phyloP scores from a whole-genome alignment of 2,888 invertebrate genomes.

The Hemaris fuciformis region DNA sequence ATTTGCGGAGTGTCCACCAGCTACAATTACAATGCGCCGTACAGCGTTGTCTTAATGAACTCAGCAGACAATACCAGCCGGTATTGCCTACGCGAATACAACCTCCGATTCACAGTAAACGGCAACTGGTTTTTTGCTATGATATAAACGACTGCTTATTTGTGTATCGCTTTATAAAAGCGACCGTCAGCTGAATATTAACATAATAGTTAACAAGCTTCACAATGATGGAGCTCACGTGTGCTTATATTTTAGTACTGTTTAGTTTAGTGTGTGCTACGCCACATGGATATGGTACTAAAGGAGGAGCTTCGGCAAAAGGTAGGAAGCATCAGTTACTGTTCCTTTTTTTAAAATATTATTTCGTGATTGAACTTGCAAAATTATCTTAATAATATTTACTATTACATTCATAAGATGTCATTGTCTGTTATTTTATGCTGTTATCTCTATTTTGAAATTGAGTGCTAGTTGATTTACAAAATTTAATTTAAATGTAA shows the following conservation, averaged over 20 bases:
- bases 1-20: conserved; percentile 34
- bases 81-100: conserved; percentile 60
- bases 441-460: too few species aligned
- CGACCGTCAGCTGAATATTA: conserved; percentile 53
- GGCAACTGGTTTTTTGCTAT: conserved; percentile 72
- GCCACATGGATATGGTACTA: conserved; percentile 69
- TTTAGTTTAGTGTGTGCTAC: conserved; percentile 53
- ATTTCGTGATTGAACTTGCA: too few species aligned
- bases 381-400: too few species aligned
- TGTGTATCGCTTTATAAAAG: conserved; percentile 77
- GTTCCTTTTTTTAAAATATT: background rate
- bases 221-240: conserved; percentile 68
- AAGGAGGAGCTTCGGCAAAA: conserved; percentile 62
- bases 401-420: too few species aligned
- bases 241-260: conserved; percentile 55
- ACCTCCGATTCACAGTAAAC: conserved; percentile 68
- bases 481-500: too few species aligned
- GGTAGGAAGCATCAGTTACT: conserved; percentile 43
- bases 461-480: too few species aligned
- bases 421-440: too few species aligned
- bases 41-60: conserved; percentile 41
- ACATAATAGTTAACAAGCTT: conserved; percentile 70
- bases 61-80: conserved; percentile 54
- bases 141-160: conserved; percentile 64
- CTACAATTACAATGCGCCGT: conserved; percentile 42